phyloP scores from a whole-genome alignment of 2,888 invertebrate genomes.

The Rotaria magnacalcarata region DNA sequence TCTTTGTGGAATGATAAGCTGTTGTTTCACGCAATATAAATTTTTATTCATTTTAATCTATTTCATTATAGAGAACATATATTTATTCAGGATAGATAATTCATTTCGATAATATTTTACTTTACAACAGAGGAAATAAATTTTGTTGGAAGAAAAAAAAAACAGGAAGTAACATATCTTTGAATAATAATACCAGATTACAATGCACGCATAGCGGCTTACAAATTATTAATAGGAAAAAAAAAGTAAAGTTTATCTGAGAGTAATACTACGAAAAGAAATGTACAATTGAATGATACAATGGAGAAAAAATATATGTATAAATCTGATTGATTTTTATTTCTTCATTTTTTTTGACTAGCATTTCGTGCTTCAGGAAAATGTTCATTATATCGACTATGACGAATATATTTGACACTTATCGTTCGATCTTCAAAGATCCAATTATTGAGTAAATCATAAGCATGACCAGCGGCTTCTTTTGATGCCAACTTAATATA shows the following conservation, averaged over 20 bases:
- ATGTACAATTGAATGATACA: constrained; percentile 12
- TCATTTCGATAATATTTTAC: background rate
- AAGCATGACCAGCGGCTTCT: constrained; percentile 29
- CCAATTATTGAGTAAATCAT: constrained; percentile 32
- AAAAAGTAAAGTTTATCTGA: background rate
- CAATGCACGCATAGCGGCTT: background rate
- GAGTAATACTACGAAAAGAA: background rate
- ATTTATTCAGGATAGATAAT: background rate
- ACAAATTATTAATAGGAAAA: background rate
- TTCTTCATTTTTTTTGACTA: background rate
- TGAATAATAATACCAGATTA: background rate
- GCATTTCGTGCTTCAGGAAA: background rate
- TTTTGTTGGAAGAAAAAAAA: background rate
- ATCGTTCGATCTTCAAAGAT: background rate
- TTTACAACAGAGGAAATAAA: background rate
- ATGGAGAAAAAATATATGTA: background rate
- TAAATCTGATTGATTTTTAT: background rate
- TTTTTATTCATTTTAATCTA: too few relatives aligned
- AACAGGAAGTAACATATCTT: background rate
- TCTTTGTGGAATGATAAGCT: too few relatives aligned
- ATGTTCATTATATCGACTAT: constrained; percentile 23
- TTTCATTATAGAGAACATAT: background rate
- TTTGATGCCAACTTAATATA: constrained; percentile 15
- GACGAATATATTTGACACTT: background rate
- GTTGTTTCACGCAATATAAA: too few relatives aligned